A percentile compares a stretch with the other conserved stretches of the same genome.
These are phyloP conservation scores for Rattus rattus DNA, from an alignment of 2,113 vertebrate species.

Conservation along the genomic window DNA sequence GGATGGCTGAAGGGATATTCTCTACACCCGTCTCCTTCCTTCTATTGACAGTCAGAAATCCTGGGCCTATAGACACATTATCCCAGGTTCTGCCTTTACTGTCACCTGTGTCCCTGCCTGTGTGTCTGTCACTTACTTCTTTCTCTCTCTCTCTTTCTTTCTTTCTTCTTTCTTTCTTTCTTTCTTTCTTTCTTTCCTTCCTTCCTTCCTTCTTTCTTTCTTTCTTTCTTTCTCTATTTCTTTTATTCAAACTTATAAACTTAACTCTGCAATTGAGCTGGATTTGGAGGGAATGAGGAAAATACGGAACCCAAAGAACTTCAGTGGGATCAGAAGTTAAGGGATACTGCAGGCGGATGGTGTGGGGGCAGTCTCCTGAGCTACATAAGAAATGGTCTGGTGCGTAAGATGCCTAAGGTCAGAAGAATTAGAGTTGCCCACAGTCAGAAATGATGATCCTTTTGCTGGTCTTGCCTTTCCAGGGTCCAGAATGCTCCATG, in stretches of 20 bases:
- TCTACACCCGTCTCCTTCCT: neutral
- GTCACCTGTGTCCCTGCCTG: neutral
- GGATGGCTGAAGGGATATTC: neutral
- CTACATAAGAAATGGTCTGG: neutral
- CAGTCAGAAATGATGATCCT: neutral
- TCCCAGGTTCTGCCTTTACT: neutral
- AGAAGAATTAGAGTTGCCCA: neutral
- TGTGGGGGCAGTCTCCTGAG: neutral
- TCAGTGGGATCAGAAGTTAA: neutral
- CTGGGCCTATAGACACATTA: neutral
- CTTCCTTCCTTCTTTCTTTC: too few species aligned
- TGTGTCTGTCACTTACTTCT: neutral
- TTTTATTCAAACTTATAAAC: neutral
- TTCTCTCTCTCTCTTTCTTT: too few species aligned
- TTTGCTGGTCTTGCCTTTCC: neutral
- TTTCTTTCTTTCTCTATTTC: too few species aligned
- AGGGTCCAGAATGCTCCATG: neutral
- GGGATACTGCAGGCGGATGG: neutral
- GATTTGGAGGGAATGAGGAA: neutral
- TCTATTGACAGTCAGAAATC: neutral
- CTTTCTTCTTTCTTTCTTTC: too few species aligned
- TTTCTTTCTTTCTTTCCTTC: rapidly evolving
- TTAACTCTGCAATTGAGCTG: neutral
- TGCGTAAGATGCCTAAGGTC: neutral
- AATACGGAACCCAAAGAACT: neutral